A percentile compares a stretch with the other conserved stretches of the same genome.
Evolutionary conservation across 2,888 invertebrate genomes (phyloP).

Genomic region (Crocallis elinguaria): DNA sequence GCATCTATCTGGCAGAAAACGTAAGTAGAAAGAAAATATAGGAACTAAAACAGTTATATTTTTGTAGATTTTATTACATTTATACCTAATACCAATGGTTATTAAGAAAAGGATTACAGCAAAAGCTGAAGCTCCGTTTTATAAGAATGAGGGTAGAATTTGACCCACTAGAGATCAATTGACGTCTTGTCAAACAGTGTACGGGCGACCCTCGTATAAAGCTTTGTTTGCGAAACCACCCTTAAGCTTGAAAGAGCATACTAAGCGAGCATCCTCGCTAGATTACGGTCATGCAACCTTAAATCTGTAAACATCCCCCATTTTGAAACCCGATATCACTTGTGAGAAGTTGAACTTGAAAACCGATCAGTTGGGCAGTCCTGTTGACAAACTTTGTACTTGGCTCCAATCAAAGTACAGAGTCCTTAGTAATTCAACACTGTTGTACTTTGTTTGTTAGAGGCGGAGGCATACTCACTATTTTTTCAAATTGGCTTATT

Average conservation of each 20-base stretch:
- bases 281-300: constrained; percentile 26
- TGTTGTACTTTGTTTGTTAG: constrained; percentile 6
- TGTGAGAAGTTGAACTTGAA: constrained; percentile 19
- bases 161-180: constrained; percentile 25
- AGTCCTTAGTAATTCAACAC: constrained; percentile 18
- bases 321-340: constrained; percentile 24
- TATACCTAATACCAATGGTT: not conserved
- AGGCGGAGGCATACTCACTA: no score
- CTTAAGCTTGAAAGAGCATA: constrained; percentile 32
- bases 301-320: constrained; percentile 29
- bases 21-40: no score
- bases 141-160: constrained; percentile 21
- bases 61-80: not conserved
- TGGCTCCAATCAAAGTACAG: constrained; percentile 16
- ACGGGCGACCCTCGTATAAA: constrained; percentile 23
- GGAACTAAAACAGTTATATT: not conserved
- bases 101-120: not conserved
- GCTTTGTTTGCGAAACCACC: constrained; percentile 35
- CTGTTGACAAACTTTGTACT: constrained; percentile 13
- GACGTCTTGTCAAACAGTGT: constrained; percentile 33
- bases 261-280: constrained; percentile 22
- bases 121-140: not conserved
- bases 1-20: no score
- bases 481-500: no score
- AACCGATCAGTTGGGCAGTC: constrained; percentile 26